phyloP scores from a whole-genome alignment of 2,113 vertebrate species.

The Neodontobutis hainanensis region DNA sequence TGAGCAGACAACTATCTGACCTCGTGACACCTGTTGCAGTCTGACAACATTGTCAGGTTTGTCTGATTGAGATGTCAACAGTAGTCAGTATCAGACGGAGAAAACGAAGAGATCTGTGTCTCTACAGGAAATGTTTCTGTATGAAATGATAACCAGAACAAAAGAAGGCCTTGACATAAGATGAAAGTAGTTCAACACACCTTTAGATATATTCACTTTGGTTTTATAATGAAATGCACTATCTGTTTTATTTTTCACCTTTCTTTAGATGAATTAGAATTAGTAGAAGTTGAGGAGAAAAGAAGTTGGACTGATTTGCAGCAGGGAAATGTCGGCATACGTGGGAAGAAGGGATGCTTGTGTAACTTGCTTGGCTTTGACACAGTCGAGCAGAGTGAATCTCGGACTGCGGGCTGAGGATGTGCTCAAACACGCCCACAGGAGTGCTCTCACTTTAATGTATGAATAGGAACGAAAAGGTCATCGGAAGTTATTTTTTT shows the following conservation, averaged over 20 bases:
- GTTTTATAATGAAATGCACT: neutral
- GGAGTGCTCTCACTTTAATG: conserved; percentile 22
- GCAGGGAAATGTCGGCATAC: conserved; percentile 17
- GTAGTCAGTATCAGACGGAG: conserved; percentile 9
- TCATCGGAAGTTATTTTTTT: conserved; percentile 30
- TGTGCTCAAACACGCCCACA: conserved; percentile 42
- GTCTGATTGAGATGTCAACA: conserved; percentile 18
- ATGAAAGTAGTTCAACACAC: neutral
- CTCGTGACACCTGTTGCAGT: conserved; percentile 3
- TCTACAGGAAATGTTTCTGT: neutral
- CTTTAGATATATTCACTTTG: neutral
- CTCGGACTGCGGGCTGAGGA: conserved; percentile 30
- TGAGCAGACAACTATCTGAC: conserved; percentile 10
- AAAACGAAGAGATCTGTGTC: conserved; percentile 2
- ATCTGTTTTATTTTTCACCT: neutral
- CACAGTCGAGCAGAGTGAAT: conserved; percentile 42
- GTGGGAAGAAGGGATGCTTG: conserved; percentile 53
- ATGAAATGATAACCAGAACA: neutral
- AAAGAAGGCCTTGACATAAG: conserved; percentile 11
- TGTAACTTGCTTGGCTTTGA: conserved; percentile 56
- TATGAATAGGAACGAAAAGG: conserved; percentile 28
- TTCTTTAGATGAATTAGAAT: conserved; percentile 19
- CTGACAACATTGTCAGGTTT: conserved; percentile 22
- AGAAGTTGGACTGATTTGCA: conserved; percentile 16
- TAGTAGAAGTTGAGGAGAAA: conserved; percentile 30